phyloP scores from a whole-genome alignment of 2,113 vertebrate species.

The Pipra filicauda region DNA sequence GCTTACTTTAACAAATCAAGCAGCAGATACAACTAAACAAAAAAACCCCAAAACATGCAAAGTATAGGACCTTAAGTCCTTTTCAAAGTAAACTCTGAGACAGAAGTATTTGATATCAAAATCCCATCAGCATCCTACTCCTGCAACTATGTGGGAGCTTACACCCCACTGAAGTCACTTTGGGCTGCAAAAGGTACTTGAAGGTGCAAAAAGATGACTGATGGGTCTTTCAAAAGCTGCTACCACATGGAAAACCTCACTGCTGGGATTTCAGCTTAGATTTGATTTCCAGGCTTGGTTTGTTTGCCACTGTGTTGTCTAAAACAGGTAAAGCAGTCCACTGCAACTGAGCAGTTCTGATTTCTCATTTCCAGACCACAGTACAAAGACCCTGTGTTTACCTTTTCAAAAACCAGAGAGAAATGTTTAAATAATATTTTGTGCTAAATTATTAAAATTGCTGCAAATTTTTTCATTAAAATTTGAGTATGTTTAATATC shows the following conservation, averaged over 20 bases:
- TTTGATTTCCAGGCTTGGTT: neutral
- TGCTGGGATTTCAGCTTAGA: neutral
- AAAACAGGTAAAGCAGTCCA: neutral
- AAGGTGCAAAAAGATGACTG: neutral
- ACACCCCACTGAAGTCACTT: neutral
- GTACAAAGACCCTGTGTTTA: neutral
- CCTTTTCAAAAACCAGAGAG: slow-evolving; percentile 12
- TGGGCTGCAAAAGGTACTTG: neutral
- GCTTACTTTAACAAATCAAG: neutral
- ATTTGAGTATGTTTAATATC: slow-evolving; percentile 48
- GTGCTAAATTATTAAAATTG: slow-evolving; percentile 37
- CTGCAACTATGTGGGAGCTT: neutral
- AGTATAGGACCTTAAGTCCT: neutral
- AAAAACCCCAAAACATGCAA: neutral
- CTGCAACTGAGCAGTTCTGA: neutral
- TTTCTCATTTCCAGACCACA: neutral
- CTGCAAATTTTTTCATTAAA: slow-evolving; percentile 54
- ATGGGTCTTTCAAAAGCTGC: neutral
- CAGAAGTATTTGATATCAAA: neutral
- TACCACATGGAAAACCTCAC: neutral
- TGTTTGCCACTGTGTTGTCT: neutral
- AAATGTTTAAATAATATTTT: slow-evolving; percentile 44
- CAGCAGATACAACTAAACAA: neutral
- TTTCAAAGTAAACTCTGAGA: neutral
- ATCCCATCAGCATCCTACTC: neutral